Base-by-base conservation (phyloP, 2,888 invertebrate species). In the Cryptocephalus primarius region DNA sequence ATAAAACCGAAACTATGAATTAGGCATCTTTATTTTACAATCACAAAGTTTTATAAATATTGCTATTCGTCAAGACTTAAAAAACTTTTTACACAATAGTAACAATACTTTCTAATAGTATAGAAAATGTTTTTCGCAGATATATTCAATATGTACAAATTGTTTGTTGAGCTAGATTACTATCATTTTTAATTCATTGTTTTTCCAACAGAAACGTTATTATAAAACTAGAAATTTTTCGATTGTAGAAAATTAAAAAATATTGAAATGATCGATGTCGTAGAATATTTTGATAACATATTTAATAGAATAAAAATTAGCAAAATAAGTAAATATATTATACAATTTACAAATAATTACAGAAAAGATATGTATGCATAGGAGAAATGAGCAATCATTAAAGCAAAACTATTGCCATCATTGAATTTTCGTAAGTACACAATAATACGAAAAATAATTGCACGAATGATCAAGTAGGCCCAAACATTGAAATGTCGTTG, bases 1-100 rank as follows among this genome's bases (percentile, higher is more conserved):
- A 22, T 22, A 39, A 40, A 50, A 48, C 48, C 43, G 32, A 44
- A 34, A 43, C 36, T 39, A 45, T 54, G 53, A 58, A 56, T 51
- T 61, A 63, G 62, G 63, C 62, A 58, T 60, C 54, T 60, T 60
- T 61, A 62, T 67, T 65, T 68, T 69, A 70, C 68, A 69, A 69
- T 70, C 69, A 70, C 69, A 69, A 68, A 67, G 63, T 68, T 59
- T 66, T 68, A 68, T 69, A 69, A 69, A 70, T 70, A 70, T 70
- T 70, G 69, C 69, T 70, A 69, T 70, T 63, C 60, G 60, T 67
- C 62, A 65, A 67, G 67, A 68, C 62, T 69, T 66, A 68, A 69
- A 68, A 69, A 68, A 60, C 55, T 55, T 65, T 66, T 62, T 67
- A 66, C 65, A 67, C 62, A 66, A 63, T 67, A 67, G 61, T 66